A percentile compares a stretch with the other conserved stretches of the same genome.
Evolutionary conservation across 2,113 vertebrate species (phyloP).

Genomic region (Prinia subflava): DNA sequence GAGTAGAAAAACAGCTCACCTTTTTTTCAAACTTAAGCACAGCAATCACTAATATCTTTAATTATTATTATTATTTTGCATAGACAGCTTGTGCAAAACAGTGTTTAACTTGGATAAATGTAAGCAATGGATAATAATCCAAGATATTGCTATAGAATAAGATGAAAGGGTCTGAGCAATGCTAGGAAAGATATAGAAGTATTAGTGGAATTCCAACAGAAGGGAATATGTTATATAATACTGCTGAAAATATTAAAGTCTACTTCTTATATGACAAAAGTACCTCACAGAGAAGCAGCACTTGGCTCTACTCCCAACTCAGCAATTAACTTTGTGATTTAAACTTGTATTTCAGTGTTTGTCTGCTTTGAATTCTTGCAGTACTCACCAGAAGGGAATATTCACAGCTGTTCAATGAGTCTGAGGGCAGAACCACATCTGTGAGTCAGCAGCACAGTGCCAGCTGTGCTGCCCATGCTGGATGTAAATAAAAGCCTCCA

Average conservation of each 20-base stretch:
- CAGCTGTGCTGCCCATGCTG: not conserved
- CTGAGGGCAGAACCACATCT: not conserved
- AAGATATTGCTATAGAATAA: not conserved
- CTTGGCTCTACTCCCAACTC: not conserved
- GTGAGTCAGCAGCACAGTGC: not conserved
- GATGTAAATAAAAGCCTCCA: not conserved
- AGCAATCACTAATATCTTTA: not conserved
- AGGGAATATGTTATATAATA: not conserved
- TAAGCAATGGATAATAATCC: not conserved
- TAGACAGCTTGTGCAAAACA: not conserved
- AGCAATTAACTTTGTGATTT: not conserved
- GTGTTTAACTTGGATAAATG: not conserved
- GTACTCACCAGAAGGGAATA: not conserved
- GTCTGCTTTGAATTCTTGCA: not conserved
- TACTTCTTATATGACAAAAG: not conserved
- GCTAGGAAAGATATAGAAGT: not conserved
- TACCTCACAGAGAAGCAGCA: not conserved
- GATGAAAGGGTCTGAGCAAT: not conserved
- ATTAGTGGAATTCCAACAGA: not conserved
- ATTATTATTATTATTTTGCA: not conserved
- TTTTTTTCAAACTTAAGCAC: not conserved
- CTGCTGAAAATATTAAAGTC: not conserved
- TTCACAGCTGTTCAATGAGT: not conserved
- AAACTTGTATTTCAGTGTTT: not conserved
- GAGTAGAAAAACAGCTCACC: not conserved